Evolutionary conservation across 2,797 vertebrate genomes (phyloP).

Genomic region (Mallotus villosus): DNA sequence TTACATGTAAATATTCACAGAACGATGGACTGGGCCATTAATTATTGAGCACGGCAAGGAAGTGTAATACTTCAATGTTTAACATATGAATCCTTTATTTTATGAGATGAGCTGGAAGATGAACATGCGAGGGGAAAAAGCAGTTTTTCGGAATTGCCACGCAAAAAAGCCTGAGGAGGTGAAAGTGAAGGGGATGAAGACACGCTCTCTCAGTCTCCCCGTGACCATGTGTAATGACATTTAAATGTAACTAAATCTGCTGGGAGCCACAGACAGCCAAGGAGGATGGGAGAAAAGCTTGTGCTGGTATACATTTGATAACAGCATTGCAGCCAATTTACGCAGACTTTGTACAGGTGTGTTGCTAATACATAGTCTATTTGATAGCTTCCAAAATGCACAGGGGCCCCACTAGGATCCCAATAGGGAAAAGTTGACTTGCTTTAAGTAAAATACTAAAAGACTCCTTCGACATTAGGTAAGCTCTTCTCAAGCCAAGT

Average conservation of each 20-base stretch:
- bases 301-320: neutral
- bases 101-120: conserved; percentile 60
- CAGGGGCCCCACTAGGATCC: too few relatives aligned
- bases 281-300: neutral
- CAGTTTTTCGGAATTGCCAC: conserved; percentile 44
- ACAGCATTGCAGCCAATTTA: neutral
- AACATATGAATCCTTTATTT: conserved; percentile 65
- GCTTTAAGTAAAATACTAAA: too few relatives aligned
- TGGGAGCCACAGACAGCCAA: conserved; percentile 23
- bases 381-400: neutral
- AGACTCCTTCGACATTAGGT: too few relatives aligned
- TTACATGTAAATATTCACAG: conserved; percentile 82
- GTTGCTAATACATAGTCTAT: neutral
- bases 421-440: too few relatives aligned
- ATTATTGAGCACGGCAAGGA: conserved; percentile 77
- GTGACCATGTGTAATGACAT: conserved; percentile 32
- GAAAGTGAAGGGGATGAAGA: conserved; percentile 37
- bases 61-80: conserved; percentile 68
- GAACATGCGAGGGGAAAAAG: conserved; percentile 45
- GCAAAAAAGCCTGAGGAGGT: conserved; percentile 33
- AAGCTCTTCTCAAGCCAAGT: neutral
- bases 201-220: conserved; percentile 23
- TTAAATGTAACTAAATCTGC: conserved; percentile 36
- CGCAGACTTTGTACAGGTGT: neutral
- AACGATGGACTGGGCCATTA: conserved; percentile 71